A percentile compares a stretch with the other conserved stretches of the same genome.
phyloP scores from a whole-genome alignment of 2,113 vertebrate species.

The Athene noctua region DNA sequence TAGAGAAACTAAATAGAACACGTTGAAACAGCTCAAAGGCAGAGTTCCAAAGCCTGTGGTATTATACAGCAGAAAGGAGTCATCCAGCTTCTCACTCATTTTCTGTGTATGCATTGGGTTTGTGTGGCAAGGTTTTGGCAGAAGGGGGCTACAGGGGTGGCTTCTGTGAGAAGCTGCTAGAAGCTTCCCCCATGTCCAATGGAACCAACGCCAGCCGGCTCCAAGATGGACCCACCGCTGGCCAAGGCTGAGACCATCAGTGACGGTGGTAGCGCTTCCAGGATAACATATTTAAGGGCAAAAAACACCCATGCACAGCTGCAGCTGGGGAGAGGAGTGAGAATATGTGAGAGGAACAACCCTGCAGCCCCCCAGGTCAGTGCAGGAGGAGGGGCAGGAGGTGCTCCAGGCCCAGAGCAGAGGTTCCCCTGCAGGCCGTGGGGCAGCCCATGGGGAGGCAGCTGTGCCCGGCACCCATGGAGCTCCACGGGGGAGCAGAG shows the following conservation, averaged over 20 bases:
- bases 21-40: not conserved
- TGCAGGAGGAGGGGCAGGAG: not conserved
- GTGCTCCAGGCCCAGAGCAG: not conserved
- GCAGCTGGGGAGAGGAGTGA: too few species aligned
- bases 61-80: not conserved
- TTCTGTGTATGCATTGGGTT: not conserved
- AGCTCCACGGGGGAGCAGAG: not conserved
- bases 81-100: not conserved
- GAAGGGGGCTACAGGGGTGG: not conserved
- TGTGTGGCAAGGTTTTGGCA: not conserved
- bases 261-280: fast-evolving
- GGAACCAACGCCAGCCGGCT: too few species aligned
- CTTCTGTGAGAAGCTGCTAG: not conserved
- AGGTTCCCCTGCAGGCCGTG: not conserved
- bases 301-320: not conserved
- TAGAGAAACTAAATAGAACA: not conserved
- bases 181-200: not conserved
- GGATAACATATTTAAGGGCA: too few species aligned
- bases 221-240: fast-evolving
- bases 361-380: not conserved
- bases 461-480: not conserved
- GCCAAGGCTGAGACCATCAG: not conserved
- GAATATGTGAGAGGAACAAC: fast-evolving
- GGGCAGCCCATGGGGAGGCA: not conserved
- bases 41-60: not conserved